phyloP scores from a whole-genome alignment of 2,113 vertebrate genomes.

The Hippocampus comes region DNA sequence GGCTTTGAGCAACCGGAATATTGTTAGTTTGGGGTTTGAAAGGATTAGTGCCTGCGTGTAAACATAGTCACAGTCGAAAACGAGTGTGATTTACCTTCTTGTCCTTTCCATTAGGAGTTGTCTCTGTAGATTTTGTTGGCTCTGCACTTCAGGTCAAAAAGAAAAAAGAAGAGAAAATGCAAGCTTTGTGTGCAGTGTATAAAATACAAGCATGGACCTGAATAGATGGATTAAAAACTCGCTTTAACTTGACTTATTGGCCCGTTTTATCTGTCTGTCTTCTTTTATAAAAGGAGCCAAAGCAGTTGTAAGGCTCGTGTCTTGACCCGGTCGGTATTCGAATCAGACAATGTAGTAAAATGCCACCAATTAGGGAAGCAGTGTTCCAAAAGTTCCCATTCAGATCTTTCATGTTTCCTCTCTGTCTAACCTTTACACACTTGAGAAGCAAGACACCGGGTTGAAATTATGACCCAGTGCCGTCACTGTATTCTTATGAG shows the following conservation, averaged over 20 bases:
- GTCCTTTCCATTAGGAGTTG: conserved; percentile 29
- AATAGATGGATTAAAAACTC: too few species aligned
- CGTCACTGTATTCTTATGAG: not conserved
- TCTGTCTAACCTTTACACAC: conserved; percentile 36
- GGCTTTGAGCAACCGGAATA: too few species aligned
- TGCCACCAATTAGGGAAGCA: conserved; percentile 15
- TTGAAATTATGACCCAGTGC: conserved; percentile 10
- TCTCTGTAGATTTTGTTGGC: conserved; percentile 33
- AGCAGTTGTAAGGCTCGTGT: conserved; percentile 5
- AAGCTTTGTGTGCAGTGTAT: conserved; percentile 7
- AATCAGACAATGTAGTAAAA: conserved; percentile 13
- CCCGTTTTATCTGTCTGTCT: not conserved
- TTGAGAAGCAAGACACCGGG: conserved; percentile 13
- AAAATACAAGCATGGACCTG: not conserved
- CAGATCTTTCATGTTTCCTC: conserved; percentile 19
- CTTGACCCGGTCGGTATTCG: conserved; percentile 18
- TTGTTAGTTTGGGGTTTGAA: not conserved
- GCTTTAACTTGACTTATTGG: conserved; percentile 9
- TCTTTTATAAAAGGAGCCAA: conserved; percentile 6
- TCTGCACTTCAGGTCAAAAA: conserved; percentile 30
- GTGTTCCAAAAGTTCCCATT: conserved; percentile 11
- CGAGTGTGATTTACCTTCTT: conserved; percentile 51
- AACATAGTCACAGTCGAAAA: too few species aligned
- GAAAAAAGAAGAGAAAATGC: conserved; percentile 6
- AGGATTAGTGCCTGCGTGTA: not conserved